Conservation (phyloP, 2,113 vertebrate genomes). For the Xenopus laevis region DNA sequence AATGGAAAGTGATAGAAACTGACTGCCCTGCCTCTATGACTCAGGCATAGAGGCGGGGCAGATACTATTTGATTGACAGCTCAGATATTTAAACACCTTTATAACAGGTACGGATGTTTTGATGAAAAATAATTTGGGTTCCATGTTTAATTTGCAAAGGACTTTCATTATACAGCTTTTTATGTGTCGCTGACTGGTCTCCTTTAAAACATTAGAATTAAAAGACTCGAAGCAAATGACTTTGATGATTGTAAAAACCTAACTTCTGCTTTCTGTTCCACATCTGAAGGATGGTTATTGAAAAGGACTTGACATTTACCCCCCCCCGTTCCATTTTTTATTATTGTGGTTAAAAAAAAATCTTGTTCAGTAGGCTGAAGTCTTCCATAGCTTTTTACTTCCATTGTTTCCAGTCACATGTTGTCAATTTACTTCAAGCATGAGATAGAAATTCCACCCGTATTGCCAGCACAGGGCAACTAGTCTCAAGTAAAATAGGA, state of each 20-base stretch:
- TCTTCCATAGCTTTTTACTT: conserved; percentile 49
- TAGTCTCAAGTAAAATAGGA: too few relatives aligned
- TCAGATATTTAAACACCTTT: too few relatives aligned
- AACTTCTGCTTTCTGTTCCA: conserved; percentile 50
- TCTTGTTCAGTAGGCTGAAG: conserved; percentile 51
- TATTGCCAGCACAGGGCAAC: conserved; percentile 26
- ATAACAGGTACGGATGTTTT: too few relatives aligned
- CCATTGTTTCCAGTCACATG: conserved; percentile 56
- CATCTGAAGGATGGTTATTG: conserved; percentile 51
- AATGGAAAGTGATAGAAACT: too few relatives aligned
- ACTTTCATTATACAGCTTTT: too few relatives aligned
- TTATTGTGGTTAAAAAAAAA: conserved; percentile 55
- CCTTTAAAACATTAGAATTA: conserved; percentile 9
- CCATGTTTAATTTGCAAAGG: too few relatives aligned
- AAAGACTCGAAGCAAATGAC: conserved; percentile 45
- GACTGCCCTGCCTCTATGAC: too few relatives aligned
- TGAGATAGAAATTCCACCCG: conserved; percentile 47
- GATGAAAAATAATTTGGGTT: too few relatives aligned
- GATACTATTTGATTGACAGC: too few relatives aligned
- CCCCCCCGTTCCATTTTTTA: conserved; percentile 53
- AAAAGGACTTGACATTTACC: conserved; percentile 47
- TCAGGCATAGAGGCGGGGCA: too few relatives aligned
- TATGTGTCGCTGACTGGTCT: too few relatives aligned
- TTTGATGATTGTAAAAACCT: conserved; percentile 47
- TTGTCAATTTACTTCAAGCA: conserved; percentile 56